phyloP scores from a whole-genome alignment of 2,888 invertebrate species.

The Lissocephala sabroskyi region DNA sequence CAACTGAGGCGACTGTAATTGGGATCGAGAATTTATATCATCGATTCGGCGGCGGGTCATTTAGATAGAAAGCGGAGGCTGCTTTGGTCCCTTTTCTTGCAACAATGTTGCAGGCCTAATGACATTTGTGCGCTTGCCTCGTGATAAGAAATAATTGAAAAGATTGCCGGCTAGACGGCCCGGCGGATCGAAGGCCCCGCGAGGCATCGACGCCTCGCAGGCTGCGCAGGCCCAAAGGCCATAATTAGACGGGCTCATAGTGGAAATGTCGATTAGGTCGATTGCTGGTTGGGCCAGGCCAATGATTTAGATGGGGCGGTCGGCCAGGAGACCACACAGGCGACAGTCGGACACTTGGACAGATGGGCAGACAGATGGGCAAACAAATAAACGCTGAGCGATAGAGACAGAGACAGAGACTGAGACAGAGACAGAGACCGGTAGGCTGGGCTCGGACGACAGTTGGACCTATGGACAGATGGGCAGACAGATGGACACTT shows the following conservation, averaged over 20 bases:
- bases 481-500: no score
- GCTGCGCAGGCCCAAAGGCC: conserved; percentile 1
- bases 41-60: conserved; percentile 12
- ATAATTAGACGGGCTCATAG: conserved; percentile 4
- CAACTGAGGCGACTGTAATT: conserved; percentile 12
- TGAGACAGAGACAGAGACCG: not conserved
- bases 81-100: not conserved
- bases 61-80: not conserved
- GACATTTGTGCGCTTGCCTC: conserved; percentile 37
- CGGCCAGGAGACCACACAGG: not conserved
- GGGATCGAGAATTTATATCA: conserved; percentile 35
- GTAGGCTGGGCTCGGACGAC: no score
- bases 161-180: conserved; percentile 57
- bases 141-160: conserved; percentile 63
- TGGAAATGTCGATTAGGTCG: conserved; percentile 2
- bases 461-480: no score
- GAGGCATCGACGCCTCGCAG: not conserved
- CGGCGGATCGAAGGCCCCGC: conserved; percentile 27
- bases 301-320: conserved; percentile 4
- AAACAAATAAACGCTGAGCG: not conserved
- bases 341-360: no score
- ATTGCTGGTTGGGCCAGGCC: conserved; percentile 1
- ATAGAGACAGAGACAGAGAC: not conserved
- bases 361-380: no score
- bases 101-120: conserved; percentile 21